Conservation (phyloP, 2,113 vertebrate species). For the Glaucomys volans region DNA sequence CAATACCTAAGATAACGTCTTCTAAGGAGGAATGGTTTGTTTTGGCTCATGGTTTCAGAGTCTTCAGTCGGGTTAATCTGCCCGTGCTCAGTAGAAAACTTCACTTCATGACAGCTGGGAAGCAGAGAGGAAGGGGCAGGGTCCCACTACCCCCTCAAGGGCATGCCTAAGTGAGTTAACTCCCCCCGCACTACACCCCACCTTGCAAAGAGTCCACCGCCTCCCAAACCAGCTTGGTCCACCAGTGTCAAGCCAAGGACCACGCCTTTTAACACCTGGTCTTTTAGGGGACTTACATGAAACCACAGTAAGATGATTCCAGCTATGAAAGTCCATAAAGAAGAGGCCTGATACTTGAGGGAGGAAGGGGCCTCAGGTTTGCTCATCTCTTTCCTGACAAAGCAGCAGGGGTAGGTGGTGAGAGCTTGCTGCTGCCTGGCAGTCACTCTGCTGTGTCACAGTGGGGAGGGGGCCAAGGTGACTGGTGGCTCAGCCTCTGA, state of each 20-base stretch:
- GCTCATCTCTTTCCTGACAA: background rate
- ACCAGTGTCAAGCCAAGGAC: background rate
- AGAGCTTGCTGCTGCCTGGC: background rate
- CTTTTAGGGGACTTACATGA: background rate
- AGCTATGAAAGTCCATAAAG: background rate
- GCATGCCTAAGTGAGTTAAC: too few species aligned
- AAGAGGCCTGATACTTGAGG: background rate
- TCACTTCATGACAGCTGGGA: background rate
- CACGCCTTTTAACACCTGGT: background rate
- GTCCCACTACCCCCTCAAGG: background rate
- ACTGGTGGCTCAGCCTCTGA: background rate
- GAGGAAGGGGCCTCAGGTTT: background rate
- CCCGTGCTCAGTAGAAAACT: too few species aligned
- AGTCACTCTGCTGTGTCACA: background rate
- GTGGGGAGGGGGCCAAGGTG: background rate
- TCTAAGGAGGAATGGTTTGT: background rate
- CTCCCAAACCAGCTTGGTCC: background rate
- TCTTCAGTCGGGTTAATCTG: background rate
- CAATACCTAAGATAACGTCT: background rate
- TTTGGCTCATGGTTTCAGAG: background rate
- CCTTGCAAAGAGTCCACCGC: background rate
- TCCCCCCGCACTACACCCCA: background rate
- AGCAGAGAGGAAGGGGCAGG: background rate
- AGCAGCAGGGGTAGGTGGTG: background rate
- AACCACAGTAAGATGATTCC: background rate